Evolutionary conservation across 1,140 invertebrate genomes (phyloP), one percentile per base, ranked within the genome.

Genomic region (Oedothorax gibbosus): DNA sequence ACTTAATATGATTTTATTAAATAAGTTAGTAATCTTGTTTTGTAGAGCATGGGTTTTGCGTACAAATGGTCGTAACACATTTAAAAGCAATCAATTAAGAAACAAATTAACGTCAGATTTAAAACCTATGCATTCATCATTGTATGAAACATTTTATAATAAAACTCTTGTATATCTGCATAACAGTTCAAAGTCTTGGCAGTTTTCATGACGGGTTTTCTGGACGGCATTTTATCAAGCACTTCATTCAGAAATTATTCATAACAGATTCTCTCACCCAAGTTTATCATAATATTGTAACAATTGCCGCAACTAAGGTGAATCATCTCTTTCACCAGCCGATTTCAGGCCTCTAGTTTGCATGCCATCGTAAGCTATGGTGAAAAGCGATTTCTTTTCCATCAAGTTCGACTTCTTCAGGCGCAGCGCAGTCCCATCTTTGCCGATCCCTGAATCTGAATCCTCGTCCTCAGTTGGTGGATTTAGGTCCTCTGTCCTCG

Each of bases 321-420:
- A 79, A 20, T 72, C 72, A 79, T 78, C 71, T 49, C 86, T 71
- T 56, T 79, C 80, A 20, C 86, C 87, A 0, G 85, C 85, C 15
- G 87, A 87, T 53, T 86, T 81, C 8, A 88, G 57, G 15, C 82
- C 92, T 65, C 92, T 92, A 0, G 93, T 94, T 66, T 93, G 92
- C 87, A 97, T 95, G 88, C 96, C 95, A 88, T 95, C 95, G 88
- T 97, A 97, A 3, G 96, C 95, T 87, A 97, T 97, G 0, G 96
- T 96, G 88, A 97, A 97, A n/a, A 97, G 93, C 89, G 96, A 97
- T 88, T 97, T 97, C 90, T 97, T 97, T 87, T 97, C 95, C 35
- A 96, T 92, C 85, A 96, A 56, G 57, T 87, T 86, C 2, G 71
- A 82, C 57, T 88, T 88, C 49, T 87, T 87, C 14, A 88, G 20